These are phyloP conservation scores for Diceros bicornis DNA, from an alignment of 2,797 vertebrate species.

Conservation along the genomic window DNA sequence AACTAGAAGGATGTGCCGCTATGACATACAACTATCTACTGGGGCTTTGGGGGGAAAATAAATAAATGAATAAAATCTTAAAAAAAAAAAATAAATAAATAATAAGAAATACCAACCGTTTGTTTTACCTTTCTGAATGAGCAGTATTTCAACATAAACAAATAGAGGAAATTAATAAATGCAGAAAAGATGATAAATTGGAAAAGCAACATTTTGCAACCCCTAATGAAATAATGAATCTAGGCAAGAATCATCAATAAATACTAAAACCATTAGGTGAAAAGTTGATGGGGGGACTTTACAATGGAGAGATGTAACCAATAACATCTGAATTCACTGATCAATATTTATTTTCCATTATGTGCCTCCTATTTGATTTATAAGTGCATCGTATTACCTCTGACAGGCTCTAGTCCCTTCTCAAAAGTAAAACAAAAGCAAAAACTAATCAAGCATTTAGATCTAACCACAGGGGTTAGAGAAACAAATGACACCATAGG, in stretches of 20 bases:
- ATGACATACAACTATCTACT: too few species aligned
- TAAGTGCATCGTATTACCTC: background rate
- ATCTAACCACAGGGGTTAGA: background rate
- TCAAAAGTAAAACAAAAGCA: conserved; percentile 14
- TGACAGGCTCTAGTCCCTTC: background rate
- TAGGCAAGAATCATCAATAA: conserved; percentile 23
- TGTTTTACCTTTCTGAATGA: conserved; percentile 38
- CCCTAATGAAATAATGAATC: background rate
- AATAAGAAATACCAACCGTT: background rate
- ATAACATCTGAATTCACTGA: background rate
- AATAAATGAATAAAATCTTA: too few species aligned
- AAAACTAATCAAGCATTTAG: conserved; percentile 32
- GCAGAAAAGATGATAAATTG: background rate
- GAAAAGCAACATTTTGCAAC: background rate
- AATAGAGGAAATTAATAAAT: background rate
- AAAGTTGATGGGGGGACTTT: background rate
- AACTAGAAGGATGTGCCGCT: too few species aligned
- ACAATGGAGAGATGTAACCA: background rate
- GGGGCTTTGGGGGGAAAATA: too few species aligned
- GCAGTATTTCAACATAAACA: conserved; percentile 1
- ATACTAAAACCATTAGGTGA: background rate
- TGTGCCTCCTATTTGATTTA: background rate
- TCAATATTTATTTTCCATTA: background rate
- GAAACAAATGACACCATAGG: background rate
- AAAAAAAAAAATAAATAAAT: too few species aligned